Evolutionary conservation across 2,888 invertebrate genomes (phyloP), one percentile per base, ranked within the genome.

Genomic region (Oxycera nigricornis): DNA sequence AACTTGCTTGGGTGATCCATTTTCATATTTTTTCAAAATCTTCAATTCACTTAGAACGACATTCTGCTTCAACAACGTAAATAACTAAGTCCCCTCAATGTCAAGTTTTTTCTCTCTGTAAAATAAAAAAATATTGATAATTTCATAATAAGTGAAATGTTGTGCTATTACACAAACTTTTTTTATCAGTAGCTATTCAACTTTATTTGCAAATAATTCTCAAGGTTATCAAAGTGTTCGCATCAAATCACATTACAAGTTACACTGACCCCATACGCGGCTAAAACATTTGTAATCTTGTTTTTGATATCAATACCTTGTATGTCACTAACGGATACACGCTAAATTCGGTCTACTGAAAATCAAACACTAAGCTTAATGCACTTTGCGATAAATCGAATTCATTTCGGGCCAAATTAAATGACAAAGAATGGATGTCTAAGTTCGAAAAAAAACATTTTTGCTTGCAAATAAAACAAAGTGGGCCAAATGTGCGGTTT

Each of bases 171-270:
- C 55, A 55, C 20, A 22, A 55, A 55, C 24, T 55, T 55, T 24
- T 24, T 55, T 39, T 55, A 22, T 20, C 55, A 55, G 6, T 22
- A 55, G 24, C 17, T 55, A 35, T 14, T 41, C 70, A 52, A 50
- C 68, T 20, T 30, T 35, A 72, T 39, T 22, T 22, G 57, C 59
- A 72, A 65, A 39, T 39, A 75, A 46, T 61, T 35, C n/a, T 74
- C 76, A 76, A 76, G 76, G 76, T 76, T 76, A 76, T 76, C 76
- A 67, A 72, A n/a, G n/a, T n/a, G n/a, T n/a, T n/a, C 73, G 74
- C 74, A 72, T 59, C 55, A 68, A 74, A 76, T 72, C 74, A 73
- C 74, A 74, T 26, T 76, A 73, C 68, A 74, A 74, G 76, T 76
- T 74, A 65, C 76, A 76, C 57, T 31, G 76, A 76, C 72, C 76